These are phyloP conservation scores for Gorsachius goisagi DNA, from an alignment of 2,113 vertebrate genomes.

Conservation along the genomic window DNA sequence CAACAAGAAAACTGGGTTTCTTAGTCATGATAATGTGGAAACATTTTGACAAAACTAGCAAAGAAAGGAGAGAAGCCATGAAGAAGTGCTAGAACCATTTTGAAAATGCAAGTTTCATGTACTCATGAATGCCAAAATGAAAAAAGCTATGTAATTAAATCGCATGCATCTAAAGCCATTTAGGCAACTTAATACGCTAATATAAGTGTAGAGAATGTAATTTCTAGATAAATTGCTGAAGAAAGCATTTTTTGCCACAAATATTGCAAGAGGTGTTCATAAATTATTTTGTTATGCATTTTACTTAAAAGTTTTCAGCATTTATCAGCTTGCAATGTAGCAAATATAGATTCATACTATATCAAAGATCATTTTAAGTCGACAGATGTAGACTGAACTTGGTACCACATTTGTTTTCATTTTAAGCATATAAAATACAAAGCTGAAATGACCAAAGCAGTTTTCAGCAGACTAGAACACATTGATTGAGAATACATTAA, in stretches of 20 bases:
- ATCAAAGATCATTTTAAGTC: not conserved
- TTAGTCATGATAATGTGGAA: not conserved
- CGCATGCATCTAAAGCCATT: not conserved
- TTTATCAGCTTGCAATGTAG: not conserved
- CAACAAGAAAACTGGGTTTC: not conserved
- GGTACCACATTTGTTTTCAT: not conserved
- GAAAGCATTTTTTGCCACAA: not conserved
- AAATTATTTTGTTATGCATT: not conserved
- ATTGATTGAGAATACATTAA: slow-evolving; percentile 14
- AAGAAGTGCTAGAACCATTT: not conserved
- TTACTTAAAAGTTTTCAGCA: not conserved
- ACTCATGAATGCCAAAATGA: not conserved
- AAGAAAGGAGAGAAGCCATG: not conserved
- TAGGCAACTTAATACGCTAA: not conserved
- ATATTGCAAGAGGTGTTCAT: not conserved
- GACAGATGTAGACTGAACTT: not conserved
- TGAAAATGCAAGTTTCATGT: not conserved
- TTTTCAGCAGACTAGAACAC: slow-evolving; percentile 38
- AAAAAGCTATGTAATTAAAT: not conserved
- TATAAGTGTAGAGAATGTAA: not conserved
- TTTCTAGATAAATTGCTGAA: not conserved
- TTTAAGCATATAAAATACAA: not conserved
- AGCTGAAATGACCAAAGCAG: not conserved
- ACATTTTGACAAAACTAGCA: not conserved
- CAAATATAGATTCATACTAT: not conserved